Base-by-base conservation (phyloP, 2,888 invertebrate species). In the Caenorhabditis sp. region DNA sequence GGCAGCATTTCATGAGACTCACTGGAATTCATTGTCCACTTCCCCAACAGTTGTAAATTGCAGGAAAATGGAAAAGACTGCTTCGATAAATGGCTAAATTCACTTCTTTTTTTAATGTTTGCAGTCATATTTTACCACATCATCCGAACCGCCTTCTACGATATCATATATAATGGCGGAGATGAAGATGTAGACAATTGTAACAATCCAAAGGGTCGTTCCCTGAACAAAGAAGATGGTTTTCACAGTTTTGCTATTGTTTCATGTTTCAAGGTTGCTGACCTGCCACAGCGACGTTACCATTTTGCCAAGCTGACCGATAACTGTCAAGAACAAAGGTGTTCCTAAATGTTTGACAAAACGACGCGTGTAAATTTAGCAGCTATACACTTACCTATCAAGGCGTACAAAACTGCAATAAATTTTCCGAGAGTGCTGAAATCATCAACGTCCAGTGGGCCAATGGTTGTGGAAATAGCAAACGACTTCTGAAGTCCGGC, bases 41-140 rank as follows among this genome's bases (percentile, higher is more conserved):
- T 84, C 84, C 56, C 86, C 86, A 13, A 87, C 81, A 6, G 86
- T 86, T 46, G 86, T 77, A 58, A 83, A 81, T 63, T 81, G 82
- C 2, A 87, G 71, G 61, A 86, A 87, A 17, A 87, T 85, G 13
- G 82, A 81, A 50, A 87, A 83, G 11, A 86, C 53, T 20, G 84
- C 86, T 71, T 87, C 85, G 39, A 83, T 62, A 50, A 87, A 87
- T n/a, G 86, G 85, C 87, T 87, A 70, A 55, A 80, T 46, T n/a
- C n/a, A 20, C 15, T 20, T 22, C 5, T 26, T 2, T 35, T 39
- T 30, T 32, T 4, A 7, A 17, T 15, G 3, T 20, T 17, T 30
- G 27, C 32, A 52, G 43, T 0, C 6, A 37, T 77, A n/a, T n/a
- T n/a, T 71, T 37, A 87, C 87, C 75, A 83, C 83, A 46, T 84